Base-by-base conservation (phyloP, 2,797 vertebrate species). In the Crenuchus spilurus region DNA sequence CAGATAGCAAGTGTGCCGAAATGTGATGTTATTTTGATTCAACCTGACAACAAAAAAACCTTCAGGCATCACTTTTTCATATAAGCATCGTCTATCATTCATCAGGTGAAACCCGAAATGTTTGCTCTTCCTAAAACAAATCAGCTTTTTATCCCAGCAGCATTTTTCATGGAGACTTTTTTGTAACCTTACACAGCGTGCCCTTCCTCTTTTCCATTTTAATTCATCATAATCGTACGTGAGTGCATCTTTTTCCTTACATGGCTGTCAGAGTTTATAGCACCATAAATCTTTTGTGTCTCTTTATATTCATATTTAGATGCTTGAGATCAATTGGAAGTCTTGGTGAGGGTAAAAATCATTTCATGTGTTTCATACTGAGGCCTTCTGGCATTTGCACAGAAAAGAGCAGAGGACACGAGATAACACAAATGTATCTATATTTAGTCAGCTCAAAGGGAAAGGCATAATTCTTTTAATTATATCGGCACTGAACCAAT, bases 391-490 rank as follows among this genome's bases (percentile, higher is more conserved):
- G 86, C 77, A 83, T 83, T 85, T 78, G 55, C 74, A 52, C 60
- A 49, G 52, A 48, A 69, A 78, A 69, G 66, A 41, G 80, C 65
- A 72, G 73, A 77, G 67, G 72, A 78, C 64, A 65, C 68, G 30
- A 82, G 75, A 84, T 79, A 81, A 80, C 78, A 74, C 58, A 75
- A 71, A 82, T 62, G 64, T 69, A 67, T 83, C 85, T 89, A 87
- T 83, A 88, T 86, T 86, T 88, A 87, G 84, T 83, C 66, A 67
- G 76, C 88, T 89, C 83, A 86, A 76, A 88, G n/a, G 67, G 76
- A 83, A 78, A 79, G 72, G 63, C 80, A 75, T 84, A 86, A 86
- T 89, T 88, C 70, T 81, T 87, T 85, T 89, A 89, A 90, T 90
- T 87, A 87, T 85, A 82, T 77, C 80, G 2, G 66, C 78, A 62